These are phyloP conservation scores for Cyclargus thomasi DNA, from an alignment of 1,140 invertebrate genomes.

Conservation along the genomic window DNA sequence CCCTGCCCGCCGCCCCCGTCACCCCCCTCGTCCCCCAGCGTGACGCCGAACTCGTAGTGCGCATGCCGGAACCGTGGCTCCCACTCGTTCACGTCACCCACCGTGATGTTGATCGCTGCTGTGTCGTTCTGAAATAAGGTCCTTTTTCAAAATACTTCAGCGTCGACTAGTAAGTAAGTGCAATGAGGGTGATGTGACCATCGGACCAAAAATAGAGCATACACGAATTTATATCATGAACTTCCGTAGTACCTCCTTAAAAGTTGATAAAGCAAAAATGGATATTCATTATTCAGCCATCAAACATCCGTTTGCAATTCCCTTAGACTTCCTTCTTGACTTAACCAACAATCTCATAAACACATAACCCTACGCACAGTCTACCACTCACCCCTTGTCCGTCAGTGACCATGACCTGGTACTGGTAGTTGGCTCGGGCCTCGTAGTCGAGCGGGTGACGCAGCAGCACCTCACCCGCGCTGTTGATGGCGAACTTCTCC, in stretches of 20 bases:
- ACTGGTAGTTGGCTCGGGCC: constrained; percentile 80
- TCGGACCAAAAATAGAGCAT: no score
- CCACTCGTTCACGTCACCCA: constrained; percentile 94
- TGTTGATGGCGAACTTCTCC: constrained; percentile 83
- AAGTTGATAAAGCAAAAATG: no score
- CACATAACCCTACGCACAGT: no score
- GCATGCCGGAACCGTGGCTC: constrained; percentile 91
- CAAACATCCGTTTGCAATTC: no score
- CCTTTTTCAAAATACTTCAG: background rate
- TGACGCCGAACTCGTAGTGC: constrained; percentile 88
- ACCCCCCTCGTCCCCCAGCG: constrained; percentile 48
- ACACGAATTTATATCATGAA: no score
- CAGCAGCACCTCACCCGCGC: constrained; percentile 87
- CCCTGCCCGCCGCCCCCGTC: constrained; percentile 44
- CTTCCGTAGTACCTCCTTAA: no score
- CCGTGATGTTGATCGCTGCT: constrained; percentile 82
- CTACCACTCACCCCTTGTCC: constrained; percentile 80
- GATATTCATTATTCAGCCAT: no score
- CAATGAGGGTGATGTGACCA: no score
- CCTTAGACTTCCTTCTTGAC: no score
- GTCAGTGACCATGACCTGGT: constrained; percentile 90
- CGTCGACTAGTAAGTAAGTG: no score
- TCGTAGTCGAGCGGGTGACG: constrained; percentile 88
- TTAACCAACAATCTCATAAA: no score
- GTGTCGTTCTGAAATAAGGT: constrained; percentile 82